Conservation (phyloP, 2,888 invertebrate genomes). For the Odontothrips loti region DNA sequence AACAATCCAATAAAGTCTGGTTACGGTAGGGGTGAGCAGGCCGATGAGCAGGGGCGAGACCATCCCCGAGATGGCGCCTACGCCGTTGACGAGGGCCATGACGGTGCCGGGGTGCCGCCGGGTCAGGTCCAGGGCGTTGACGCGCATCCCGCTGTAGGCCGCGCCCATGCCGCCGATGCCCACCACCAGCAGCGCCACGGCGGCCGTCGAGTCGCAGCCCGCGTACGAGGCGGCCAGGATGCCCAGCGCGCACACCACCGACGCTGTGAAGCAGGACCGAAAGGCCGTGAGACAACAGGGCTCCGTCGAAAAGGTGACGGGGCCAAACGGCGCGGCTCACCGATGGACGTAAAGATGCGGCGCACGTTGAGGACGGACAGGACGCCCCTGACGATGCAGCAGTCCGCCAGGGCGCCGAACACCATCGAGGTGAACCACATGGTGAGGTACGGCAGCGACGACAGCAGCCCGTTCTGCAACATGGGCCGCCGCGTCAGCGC, state of each 20-base stretch:
- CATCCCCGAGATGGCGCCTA: slow-evolving; percentile 59
- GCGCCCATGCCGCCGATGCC: slow-evolving; percentile 65
- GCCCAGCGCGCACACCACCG: slow-evolving; percentile 41
- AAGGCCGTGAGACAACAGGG: not conserved
- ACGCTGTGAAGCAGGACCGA: slow-evolving; percentile 37
- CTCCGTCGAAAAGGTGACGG: not conserved
- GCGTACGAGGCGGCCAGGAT: slow-evolving; percentile 41
- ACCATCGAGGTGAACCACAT: slow-evolving; percentile 65
- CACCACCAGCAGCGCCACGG: slow-evolving; percentile 48
- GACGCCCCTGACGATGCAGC: slow-evolving; percentile 47
- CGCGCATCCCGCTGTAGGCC: slow-evolving; percentile 63
- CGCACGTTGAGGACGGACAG: slow-evolving; percentile 48
- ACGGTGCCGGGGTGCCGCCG: slow-evolving; percentile 62
- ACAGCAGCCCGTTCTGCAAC: slow-evolving; percentile 56
- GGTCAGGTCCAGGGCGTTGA: slow-evolving; percentile 61
- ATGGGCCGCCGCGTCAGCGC: not conserved
- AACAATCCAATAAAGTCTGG: no score
- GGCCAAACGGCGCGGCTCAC: slow-evolving; percentile 33
- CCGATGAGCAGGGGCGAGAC: slow-evolving; percentile 58
- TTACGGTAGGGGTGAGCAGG: slow-evolving; percentile 53
- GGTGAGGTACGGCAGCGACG: slow-evolving; percentile 61
- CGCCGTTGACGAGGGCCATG: slow-evolving; percentile 60
- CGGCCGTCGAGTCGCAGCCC: slow-evolving; percentile 52
- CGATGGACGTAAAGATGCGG: slow-evolving; percentile 53
- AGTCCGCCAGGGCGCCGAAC: slow-evolving; percentile 66